Base-by-base conservation (phyloP, 2,113 vertebrate genomes). In the Elgaria multicarinata region DNA sequence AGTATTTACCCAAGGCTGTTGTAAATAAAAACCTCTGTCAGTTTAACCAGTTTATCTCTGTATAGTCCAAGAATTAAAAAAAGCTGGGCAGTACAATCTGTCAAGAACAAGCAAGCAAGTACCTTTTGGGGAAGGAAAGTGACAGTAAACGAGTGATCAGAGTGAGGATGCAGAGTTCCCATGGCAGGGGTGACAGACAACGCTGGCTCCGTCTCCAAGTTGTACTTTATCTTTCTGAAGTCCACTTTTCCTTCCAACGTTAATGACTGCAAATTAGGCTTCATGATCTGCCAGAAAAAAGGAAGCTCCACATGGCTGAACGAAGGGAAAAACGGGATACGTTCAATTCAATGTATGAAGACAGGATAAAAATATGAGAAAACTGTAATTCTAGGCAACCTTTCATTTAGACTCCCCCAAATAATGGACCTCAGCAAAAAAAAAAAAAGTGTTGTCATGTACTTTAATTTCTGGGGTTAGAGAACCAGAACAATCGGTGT, bases 201-300 rank as follows among this genome's bases (percentile, higher is more conserved):
- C 88, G 95, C 97, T 0, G 96, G 90, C 1, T 98, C 97, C 8
- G 83, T 91, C 69, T 98, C 98, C 1, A 33, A 87, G 58, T 94
- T 87, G 85, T 93, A 95, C 77, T 97, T 94, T 83, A 98, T 90
- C n/a, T 95, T 88, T 3, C 86, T 88, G 0, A 88, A 44, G 42
- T 96, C 93, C 16, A 75, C 92, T 31, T 26, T 66, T 91, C 97
- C 96, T 89, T 94, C 96, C 0, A 96, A 96, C 87, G 95, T 91
- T 7, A 97, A 85, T 7, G 95, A 90, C 86, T 93, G 93, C 93
- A 98, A 86, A 92, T 98, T 97, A 92, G 98, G 98, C 85, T 98
- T 98, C 96, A 97, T 93, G 91, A 98, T 96, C 96, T 98, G 97
- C 98, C 99, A 99, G 92, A 97, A 97, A 95, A 98, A 99, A 24